A percentile compares a stretch with the other conserved stretches of the same genome.
Conservation (phyloP, 2,888 invertebrate genomes). For the Eugnorisma glareosa region DNA sequence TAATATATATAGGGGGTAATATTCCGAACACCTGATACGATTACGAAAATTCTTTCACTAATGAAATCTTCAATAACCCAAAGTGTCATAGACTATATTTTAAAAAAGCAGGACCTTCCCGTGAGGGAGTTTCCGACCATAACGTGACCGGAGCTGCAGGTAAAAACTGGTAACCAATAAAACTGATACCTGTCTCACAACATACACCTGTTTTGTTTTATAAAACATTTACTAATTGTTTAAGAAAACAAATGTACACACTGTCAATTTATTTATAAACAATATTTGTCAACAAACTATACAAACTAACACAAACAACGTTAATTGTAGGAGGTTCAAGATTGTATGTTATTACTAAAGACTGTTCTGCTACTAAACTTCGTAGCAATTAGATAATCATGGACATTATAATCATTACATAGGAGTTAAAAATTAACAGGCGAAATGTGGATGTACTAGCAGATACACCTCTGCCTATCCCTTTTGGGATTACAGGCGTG, state of each 20-base stretch:
- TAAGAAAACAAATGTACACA: constrained; percentile 28
- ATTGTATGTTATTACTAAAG: not conserved
- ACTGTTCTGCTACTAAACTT: not conserved
- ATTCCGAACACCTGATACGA: no score
- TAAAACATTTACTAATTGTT: constrained; percentile 12
- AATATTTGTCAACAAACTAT: constrained; percentile 29
- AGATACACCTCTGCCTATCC: no score
- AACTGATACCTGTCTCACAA: not conserved
- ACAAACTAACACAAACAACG: constrained; percentile 9
- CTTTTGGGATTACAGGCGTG: no score
- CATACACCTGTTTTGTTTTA: constrained; percentile 6
- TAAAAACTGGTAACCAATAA: not conserved
- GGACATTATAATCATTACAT: no score
- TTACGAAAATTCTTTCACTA: not conserved
- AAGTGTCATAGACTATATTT: no score
- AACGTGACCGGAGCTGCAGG: not conserved
- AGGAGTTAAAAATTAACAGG: no score
- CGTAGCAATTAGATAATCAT: not conserved
- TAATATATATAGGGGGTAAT: no score
- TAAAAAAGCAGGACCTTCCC: not conserved
- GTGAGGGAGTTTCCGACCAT: not conserved
- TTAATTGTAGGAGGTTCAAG: not conserved
- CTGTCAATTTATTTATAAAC: constrained; percentile 28
- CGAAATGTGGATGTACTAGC: no score
- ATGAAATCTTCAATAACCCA: not conserved